phyloP scores from a whole-genome alignment of 2,113 vertebrate species.

The Tachuris rubrigastra region DNA sequence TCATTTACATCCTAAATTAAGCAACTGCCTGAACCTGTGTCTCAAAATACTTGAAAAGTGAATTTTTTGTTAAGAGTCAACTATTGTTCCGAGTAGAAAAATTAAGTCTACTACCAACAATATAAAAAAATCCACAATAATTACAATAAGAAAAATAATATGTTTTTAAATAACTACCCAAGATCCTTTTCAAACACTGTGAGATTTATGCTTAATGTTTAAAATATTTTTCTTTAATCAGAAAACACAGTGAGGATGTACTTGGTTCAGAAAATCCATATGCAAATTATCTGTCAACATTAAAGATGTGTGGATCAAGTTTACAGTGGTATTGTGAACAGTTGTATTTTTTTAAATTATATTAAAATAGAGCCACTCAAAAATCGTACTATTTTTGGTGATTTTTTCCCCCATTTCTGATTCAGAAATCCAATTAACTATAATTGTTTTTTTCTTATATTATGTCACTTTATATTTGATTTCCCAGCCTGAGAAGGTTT shows the following conservation, averaged over 20 bases:
- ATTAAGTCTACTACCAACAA: background rate
- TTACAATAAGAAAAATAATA: background rate
- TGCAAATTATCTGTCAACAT: background rate
- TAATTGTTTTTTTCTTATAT: background rate
- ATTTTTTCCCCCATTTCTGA: background rate
- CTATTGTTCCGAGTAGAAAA: background rate
- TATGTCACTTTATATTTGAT: background rate
- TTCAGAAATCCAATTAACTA: background rate
- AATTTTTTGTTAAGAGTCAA: background rate
- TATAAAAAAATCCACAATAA: background rate
- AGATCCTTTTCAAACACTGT: background rate
- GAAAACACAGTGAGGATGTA: background rate
- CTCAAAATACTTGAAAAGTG: background rate
- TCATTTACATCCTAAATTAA: background rate
- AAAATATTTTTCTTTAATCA: background rate
- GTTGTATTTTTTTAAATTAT: rapidly evolving
- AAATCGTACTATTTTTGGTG: background rate
- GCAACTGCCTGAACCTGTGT: background rate
- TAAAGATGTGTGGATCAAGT: background rate
- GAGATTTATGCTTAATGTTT: background rate
- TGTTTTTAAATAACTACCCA: background rate
- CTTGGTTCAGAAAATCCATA: background rate
- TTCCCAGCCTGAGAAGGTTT: background rate
- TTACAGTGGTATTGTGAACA: background rate
- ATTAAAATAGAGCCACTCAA: background rate